These are phyloP conservation scores for Sesia bembeciformis DNA, from an alignment of 2,888 invertebrate genomes.

Conservation along the genomic window DNA sequence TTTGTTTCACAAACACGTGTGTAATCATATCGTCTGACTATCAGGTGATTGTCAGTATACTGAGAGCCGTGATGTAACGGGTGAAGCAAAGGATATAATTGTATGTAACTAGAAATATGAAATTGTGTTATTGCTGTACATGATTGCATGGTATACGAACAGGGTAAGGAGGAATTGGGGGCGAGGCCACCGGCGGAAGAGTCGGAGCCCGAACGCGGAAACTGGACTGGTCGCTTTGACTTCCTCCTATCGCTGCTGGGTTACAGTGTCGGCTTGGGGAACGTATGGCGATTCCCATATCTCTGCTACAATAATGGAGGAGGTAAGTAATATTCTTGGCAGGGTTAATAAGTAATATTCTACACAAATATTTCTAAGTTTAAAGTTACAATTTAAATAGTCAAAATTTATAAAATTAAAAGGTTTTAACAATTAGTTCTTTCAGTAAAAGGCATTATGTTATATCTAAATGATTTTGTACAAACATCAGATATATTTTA, in stretches of 20 bases:
- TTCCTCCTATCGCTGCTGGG: conserved; percentile 81
- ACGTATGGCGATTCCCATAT: conserved; percentile 85
- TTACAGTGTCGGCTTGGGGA: conserved; percentile 83
- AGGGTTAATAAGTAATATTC: too few relatives aligned
- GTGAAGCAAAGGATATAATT: too few relatives aligned
- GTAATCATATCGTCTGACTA: not conserved
- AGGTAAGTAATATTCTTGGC: conserved; percentile 43
- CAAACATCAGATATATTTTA: too few relatives aligned
- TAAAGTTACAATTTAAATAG: too few relatives aligned
- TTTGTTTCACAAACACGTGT: not conserved
- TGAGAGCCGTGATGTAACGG: not conserved
- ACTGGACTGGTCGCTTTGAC: conserved; percentile 84
- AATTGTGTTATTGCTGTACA: too few relatives aligned
- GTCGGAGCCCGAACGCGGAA: conserved; percentile 76
- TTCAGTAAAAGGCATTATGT: too few relatives aligned
- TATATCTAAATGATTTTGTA: too few relatives aligned
- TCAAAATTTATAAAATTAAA: too few relatives aligned
- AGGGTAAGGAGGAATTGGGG: conserved; percentile 38
- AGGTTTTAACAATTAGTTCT: too few relatives aligned
- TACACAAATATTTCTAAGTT: too few relatives aligned
- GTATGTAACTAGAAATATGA: too few relatives aligned
- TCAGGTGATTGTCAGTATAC: not conserved
- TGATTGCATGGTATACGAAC: not conserved
- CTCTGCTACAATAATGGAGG: conserved; percentile 85
- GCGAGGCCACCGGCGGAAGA: conserved; percentile 32